Evolutionary conservation across 2,888 invertebrate genomes (phyloP).

Genomic region (Thereva nobilitata): DNA sequence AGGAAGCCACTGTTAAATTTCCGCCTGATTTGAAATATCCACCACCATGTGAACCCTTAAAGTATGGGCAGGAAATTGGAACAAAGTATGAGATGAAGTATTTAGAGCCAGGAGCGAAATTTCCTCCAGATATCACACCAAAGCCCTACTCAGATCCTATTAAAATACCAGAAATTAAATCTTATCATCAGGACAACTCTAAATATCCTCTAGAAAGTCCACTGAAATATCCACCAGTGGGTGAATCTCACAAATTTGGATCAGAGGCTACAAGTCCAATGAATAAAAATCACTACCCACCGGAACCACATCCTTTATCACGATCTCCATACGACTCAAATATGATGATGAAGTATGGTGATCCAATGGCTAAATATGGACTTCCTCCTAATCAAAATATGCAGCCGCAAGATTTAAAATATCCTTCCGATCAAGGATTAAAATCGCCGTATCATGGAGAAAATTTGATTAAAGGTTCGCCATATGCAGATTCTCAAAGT

Average conservation of each 20-base stretch:
- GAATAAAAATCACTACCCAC: constrained; percentile 34
- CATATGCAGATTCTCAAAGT: constrained; percentile 49
- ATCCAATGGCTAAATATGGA: constrained; percentile 54
- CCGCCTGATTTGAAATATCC: constrained; percentile 60
- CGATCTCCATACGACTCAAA: constrained; percentile 55
- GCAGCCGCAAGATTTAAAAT: constrained; percentile 57
- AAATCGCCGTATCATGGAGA: constrained; percentile 55
- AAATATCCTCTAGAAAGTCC: constrained; percentile 42
- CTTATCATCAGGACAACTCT: constrained; percentile 46
- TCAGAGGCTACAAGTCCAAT: constrained; percentile 23
- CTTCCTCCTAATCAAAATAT: constrained; percentile 44
- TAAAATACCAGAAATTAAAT: constrained; percentile 55
- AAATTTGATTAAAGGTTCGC: constrained; percentile 56
- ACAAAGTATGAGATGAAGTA: constrained; percentile 58
- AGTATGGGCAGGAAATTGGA: constrained; percentile 38
- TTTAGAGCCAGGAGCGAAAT: constrained; percentile 54
- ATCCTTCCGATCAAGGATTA: constrained; percentile 47
- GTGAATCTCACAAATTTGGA: constrained; percentile 42
- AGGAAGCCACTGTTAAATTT: constrained; percentile 47
- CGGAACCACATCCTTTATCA: constrained; percentile 51
- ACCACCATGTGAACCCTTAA: constrained; percentile 46
- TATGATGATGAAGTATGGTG: constrained; percentile 58
- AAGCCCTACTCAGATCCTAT: constrained; percentile 48
- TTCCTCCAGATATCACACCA: constrained; percentile 49
- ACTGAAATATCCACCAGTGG: constrained; percentile 38